Conservation (phyloP, 2,113 vertebrate species). For the Microcebus jonahi region DNA sequence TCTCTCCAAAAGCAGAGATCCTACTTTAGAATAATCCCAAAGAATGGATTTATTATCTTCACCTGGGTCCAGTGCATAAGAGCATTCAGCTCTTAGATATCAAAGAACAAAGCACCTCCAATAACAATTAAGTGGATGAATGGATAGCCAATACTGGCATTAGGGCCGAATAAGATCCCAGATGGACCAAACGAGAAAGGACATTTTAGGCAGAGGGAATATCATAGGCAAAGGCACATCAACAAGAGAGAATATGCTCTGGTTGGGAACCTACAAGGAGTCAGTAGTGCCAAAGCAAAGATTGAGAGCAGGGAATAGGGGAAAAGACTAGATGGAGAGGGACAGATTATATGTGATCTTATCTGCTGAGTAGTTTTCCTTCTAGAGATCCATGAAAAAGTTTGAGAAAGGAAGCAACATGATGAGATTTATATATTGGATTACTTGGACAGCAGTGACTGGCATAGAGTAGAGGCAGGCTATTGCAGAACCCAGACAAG, state of each 20-base stretch:
- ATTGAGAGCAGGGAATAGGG: background rate
- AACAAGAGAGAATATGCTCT: background rate
- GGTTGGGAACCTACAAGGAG: background rate
- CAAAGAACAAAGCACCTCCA: background rate
- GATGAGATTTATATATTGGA: background rate
- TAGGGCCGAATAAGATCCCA: background rate
- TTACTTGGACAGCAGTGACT: background rate
- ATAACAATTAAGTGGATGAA: background rate
- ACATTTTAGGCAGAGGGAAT: background rate
- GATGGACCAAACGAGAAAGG: background rate
- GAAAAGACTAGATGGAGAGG: background rate
- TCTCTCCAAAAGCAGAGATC: conserved; percentile 10
- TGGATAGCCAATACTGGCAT: background rate
- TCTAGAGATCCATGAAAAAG: background rate
- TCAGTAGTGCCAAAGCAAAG: background rate
- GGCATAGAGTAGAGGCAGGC: background rate
- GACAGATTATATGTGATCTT: background rate
- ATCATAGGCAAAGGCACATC: background rate
- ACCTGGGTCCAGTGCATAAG: background rate
- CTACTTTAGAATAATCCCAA: background rate
- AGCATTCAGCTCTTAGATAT: background rate
- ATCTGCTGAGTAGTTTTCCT: background rate
- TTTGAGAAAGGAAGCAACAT: background rate
- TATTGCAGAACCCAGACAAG: background rate
- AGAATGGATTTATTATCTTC: background rate